phyloP scores from a whole-genome alignment of 2,797 vertebrate species.

The Clarias laeviceps region DNA sequence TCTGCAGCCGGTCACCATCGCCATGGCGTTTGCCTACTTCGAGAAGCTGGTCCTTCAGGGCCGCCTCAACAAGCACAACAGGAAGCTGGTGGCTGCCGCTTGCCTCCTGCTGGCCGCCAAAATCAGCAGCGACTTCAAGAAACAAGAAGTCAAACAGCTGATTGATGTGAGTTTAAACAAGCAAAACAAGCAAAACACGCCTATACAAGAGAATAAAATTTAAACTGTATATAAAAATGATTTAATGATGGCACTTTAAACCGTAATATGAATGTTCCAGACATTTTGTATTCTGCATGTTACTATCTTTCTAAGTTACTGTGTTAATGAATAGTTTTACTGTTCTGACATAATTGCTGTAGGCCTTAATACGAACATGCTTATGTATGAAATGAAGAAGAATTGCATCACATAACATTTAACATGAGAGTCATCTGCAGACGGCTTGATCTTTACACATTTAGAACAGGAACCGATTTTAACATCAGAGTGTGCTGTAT shows the following conservation, averaged over 20 bases:
- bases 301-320: background rate
- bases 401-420: background rate
- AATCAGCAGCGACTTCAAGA: conserved; percentile 96
- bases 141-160: conserved; percentile 90
- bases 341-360: background rate
- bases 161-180: conserved; percentile 84
- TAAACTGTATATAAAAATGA: background rate
- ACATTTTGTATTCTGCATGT: background rate
- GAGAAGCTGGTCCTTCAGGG: conserved; percentile 97
- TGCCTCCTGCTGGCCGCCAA: conserved; percentile 95
- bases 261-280: background rate
- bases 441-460: background rate
- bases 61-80: conserved; percentile 96
- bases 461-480: background rate
- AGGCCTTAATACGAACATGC: background rate
- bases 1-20: conserved; percentile 90
- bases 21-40: conserved; percentile 97
- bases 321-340: background rate
- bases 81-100: conserved; percentile 91
- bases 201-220: background rate
- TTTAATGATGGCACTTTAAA: background rate
- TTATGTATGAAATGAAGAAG: background rate
- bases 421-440: background rate
- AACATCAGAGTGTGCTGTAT: background rate
- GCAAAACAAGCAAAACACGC: background rate